Percentiles rank a stretch among this genome's conserved stretches.
These are phyloP conservation scores for Thunnus thynnus DNA, from an alignment of 2,113 vertebrate genomes.

Conservation along the genomic window DNA sequence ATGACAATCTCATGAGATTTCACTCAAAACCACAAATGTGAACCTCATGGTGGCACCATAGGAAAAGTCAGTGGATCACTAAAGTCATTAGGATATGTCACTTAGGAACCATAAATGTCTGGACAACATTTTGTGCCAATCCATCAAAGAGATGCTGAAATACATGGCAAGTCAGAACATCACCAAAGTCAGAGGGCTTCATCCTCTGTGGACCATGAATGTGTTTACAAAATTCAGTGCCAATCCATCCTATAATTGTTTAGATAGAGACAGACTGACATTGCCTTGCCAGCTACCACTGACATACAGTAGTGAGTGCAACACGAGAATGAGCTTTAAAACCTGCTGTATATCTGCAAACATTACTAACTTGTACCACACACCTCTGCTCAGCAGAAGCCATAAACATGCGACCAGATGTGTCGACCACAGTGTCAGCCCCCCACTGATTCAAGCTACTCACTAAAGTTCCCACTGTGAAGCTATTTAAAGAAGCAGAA, in stretches of 20 bases:
- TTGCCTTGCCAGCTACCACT: background rate
- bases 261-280: no score
- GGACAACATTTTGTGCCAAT: no score
- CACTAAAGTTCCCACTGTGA: slow-evolving; percentile 54
- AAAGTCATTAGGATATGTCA: no score
- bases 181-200: no score
- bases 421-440: slow-evolving; percentile 20
- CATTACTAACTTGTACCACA: slow-evolving; percentile 1
- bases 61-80: no score
- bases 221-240: background rate
- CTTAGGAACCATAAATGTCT: no score
- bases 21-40: no score
- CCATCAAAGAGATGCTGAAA: no score
- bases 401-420: slow-evolving; percentile 31
- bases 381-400: slow-evolving; percentile 17
- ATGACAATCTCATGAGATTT: no score
- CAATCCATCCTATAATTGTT: background rate
- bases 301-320: background rate
- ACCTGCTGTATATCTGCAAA: slow-evolving; percentile 2
- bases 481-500: slow-evolving; percentile 53
- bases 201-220: no score
- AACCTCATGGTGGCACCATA: no score
- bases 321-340: background rate
- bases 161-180: no score
- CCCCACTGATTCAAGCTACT: background rate